Conservation (phyloP, 2,797 vertebrate species). For the Sorex maritimensis region DNA sequence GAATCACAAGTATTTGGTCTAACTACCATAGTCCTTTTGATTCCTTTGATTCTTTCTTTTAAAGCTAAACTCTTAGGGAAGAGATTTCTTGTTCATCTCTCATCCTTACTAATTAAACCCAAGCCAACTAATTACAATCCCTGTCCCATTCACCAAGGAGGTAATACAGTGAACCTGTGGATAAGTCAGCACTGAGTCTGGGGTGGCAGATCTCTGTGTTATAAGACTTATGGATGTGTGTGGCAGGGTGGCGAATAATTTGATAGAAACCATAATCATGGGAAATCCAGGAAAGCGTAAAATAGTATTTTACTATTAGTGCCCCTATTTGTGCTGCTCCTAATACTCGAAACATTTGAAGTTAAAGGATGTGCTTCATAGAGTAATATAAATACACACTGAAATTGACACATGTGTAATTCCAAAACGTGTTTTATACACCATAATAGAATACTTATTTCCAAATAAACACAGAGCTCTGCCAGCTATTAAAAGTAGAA, state of each 20-base stretch:
- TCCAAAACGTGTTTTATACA: background rate
- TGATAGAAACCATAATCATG: background rate
- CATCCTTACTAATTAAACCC: background rate
- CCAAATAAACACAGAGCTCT: background rate
- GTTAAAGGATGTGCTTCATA: too few species aligned
- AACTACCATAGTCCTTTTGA: background rate
- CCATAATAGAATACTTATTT: background rate
- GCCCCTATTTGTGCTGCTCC: too few species aligned
- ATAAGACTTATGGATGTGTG: fast-evolving
- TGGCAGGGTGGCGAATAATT: background rate
- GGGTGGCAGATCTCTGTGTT: background rate
- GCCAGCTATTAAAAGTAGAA: background rate
- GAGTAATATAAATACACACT: background rate
- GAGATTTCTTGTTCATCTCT: background rate
- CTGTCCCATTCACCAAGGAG: background rate
- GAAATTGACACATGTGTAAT: background rate
- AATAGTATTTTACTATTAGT: background rate
- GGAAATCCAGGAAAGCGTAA: background rate
- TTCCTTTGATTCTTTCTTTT: background rate
- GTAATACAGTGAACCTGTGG: background rate
- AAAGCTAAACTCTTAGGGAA: background rate
- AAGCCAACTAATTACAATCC: background rate
- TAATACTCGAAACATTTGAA: too few species aligned
- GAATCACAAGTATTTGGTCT: background rate
- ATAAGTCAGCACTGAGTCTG: background rate